Base-by-base conservation (phyloP, 2,113 vertebrate genomes). In the Furnarius figulus region DNA sequence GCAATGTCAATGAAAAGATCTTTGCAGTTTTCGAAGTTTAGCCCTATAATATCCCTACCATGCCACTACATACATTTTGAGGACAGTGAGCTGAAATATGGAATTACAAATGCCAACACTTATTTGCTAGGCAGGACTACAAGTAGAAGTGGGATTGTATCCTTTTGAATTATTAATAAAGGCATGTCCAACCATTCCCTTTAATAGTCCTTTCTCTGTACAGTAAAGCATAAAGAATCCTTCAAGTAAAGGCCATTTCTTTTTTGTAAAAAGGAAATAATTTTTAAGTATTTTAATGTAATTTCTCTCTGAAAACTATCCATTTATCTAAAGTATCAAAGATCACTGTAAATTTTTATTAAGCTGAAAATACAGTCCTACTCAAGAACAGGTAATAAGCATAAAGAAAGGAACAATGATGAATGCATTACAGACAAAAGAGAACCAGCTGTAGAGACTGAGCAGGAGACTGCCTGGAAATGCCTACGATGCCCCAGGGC, bases 121-220 rank as follows among this genome's bases (percentile, higher is more conserved):
- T 19, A 84, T 91, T 66, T 77, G 27, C 63, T 77, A 82, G 65
- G 28, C 40, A 84, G 49, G 42, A 62, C 55, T 74, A 53, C 2
- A 4, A 70, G 61, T n/a, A 73, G 40, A 88, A 80, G 8, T 39
- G 20, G 49, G 31, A 83, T 28, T 80, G 37, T 33, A 46, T 56
- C n/a, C 33, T 74, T 59, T 50, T 73, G 50, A 88, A 76, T 92
- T 90, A 70, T 73, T 84, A 92, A 92, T 66, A 83, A 84, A 86
- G 73, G 42, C 6, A 5, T 28, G 17, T 33, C 39, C 14, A 62
- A 40, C 73, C 9, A 39, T 80, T 77, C 39, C 47, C 39, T 86
- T 68, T 62, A 74, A 63, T 14, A 62, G 27, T 30, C 49, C 20
- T 93, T 63, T 22, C 7, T 68, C 44, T 56, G 16, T 68, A 72